Percentiles rank a stretch among this genome's conserved stretches.
phyloP scores from a whole-genome alignment of 2,888 invertebrate species.

The Nezara viridula region DNA sequence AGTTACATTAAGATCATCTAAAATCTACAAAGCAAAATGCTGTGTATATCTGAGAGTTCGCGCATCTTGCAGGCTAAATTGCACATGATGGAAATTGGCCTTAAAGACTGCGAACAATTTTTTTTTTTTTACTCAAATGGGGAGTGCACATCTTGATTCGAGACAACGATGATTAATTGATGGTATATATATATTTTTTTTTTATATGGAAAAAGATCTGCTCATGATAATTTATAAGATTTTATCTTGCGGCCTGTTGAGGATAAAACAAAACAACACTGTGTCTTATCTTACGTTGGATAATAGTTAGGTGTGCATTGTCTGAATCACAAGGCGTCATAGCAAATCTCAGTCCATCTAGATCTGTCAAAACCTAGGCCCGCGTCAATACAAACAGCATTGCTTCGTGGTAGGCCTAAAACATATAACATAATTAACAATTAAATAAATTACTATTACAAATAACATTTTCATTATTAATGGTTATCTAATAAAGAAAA shows the following conservation, averaged over 20 bases:
- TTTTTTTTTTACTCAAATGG: conserved; percentile 18
- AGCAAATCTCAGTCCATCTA: conserved; percentile 58
- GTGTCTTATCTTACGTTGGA: conserved; percentile 54
- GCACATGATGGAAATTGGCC: not conserved
- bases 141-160: conserved; percentile 53
- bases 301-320: conserved; percentile 57
- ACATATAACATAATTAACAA: conserved; percentile 18
- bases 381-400: conserved; percentile 53
- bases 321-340: conserved; percentile 60
- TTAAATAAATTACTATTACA: not conserved
- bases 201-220: conserved; percentile 48
- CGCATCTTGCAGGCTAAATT: not conserved
- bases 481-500: too few relatives aligned
- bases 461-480: too few relatives aligned
- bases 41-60: conserved; percentile 37
- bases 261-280: conserved; percentile 55
- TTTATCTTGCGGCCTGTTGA: conserved; percentile 22
- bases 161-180: conserved; percentile 51
- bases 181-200: conserved; percentile 12
- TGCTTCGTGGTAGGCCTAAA: conserved; percentile 58
- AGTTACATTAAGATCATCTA: conserved; percentile 59
- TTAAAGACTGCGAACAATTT: conserved; percentile 50
- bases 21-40: conserved; percentile 62
- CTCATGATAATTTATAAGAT: conserved; percentile 20
- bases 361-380: conserved; percentile 59